phyloP scores from a whole-genome alignment of 1,140 invertebrate genomes.

The Zaprionus ghesquierei region DNA sequence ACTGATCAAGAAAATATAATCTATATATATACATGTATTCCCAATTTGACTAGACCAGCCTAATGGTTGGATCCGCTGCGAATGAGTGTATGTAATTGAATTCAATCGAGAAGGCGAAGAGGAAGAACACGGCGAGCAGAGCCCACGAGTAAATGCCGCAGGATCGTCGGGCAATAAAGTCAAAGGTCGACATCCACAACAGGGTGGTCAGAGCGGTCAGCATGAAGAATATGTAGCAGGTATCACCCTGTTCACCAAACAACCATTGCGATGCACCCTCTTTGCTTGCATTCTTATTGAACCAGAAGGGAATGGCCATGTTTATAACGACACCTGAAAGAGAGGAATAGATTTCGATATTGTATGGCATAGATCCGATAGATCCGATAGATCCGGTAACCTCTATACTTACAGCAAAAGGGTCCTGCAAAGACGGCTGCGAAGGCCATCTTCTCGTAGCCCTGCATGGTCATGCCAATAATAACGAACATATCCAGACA shows the following conservation, averaged over 20 bases:
- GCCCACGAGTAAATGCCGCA: constrained; percentile 42
- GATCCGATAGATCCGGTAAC: too few relatives aligned
- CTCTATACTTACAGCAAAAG: constrained; percentile 44
- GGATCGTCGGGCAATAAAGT: constrained; percentile 51
- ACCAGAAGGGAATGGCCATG: constrained; percentile 5
- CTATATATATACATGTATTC: too few relatives aligned
- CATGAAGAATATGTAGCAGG: constrained; percentile 38
- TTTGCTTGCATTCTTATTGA: neutral
- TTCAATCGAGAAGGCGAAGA: neutral
- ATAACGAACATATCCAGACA: constrained; percentile 38
- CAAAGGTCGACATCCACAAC: constrained; percentile 26
- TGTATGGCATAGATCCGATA: too few relatives aligned
- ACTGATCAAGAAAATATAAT: too few relatives aligned
- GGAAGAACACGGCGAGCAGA: constrained; percentile 12
- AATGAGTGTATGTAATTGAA: neutral
- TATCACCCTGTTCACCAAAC: constrained; percentile 28
- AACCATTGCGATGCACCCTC: neutral
- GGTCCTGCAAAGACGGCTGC: constrained; percentile 47
- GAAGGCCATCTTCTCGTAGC: constrained; percentile 62
- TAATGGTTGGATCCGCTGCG: neutral
- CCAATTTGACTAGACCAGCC: too few relatives aligned
- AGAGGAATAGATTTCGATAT: neutral
- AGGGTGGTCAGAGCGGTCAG: constrained; percentile 13
- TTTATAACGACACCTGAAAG: constrained; percentile 30
- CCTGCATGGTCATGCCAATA: constrained; percentile 24